Base-by-base conservation (phyloP, 92 coral and sea anemone species). In the Epizoanthus fatuus region DNA sequence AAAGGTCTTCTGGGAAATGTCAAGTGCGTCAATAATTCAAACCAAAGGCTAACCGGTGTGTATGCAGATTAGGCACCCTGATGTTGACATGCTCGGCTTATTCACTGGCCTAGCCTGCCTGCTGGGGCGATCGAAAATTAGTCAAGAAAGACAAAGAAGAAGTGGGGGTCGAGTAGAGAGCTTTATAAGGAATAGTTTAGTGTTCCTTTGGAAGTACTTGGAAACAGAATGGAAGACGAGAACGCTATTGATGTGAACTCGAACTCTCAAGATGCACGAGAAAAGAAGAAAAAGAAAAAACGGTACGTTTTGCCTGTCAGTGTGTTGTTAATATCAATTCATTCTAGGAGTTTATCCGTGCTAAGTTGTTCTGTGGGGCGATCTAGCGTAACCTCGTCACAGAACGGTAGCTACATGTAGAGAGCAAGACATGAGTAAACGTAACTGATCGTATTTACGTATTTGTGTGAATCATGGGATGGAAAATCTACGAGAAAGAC, bases 211-310 rank as follows among this genome's bases (percentile, higher is more conserved):
- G 32, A 15, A 15, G 42, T 47, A 37, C 38, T 52, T 6, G 37
- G 47, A 37, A 11, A 71, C 45, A 56, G 40, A 59, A 75, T 75
- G 81, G 81, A 75, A 55, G 66, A 16, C 29, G 25, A 35, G 32
- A 29, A 56, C 81, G 44, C 57, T 16, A 37, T 75, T 38, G 52
- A 57, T 38, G 53, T 5, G 51, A 4, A 55, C 51, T n/a, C 37
- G 19, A n/a, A 75, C 42, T 25, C 22, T 56, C 67, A 75, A 32
- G 81, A 75, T 15, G 3, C 81, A 7, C 55, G 40, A 35, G 81
- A 75, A 17, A 75, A 75, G 52, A 75, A 75, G 81, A 75, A 75
- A 57, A 56, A 44, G 63, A 75, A 37, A 75, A 75, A 75, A 65
- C 63, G 81, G 81, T 75, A 56, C 5, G 81, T 75, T 75, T 8